phyloP scores from a whole-genome alignment of 2,888 invertebrate species.

The Gonocerus acuteangulatus region DNA sequence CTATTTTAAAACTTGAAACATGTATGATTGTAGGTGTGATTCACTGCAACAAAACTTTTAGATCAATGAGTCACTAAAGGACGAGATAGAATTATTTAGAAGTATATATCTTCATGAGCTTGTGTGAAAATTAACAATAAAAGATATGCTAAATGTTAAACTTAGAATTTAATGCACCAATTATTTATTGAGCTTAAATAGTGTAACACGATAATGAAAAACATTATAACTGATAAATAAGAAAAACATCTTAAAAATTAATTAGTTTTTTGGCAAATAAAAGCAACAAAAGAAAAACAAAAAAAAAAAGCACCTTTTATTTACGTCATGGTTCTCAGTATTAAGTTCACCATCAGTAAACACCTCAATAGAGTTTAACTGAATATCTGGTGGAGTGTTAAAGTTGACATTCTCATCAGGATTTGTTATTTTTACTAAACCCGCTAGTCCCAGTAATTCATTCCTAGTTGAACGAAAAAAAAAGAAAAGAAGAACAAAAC shows the following conservation, averaged over 20 bases:
- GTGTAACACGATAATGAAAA: too few relatives aligned
- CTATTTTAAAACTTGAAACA: too few relatives aligned
- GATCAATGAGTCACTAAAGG: too few relatives aligned
- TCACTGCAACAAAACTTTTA: too few relatives aligned
- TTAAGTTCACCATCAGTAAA: slow-evolving; percentile 37
- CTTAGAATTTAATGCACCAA: too few relatives aligned
- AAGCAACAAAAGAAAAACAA: neutral
- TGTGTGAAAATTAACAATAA: too few relatives aligned
- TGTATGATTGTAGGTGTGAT: too few relatives aligned
- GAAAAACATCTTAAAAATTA: neutral
- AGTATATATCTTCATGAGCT: too few relatives aligned
- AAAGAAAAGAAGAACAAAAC: slow-evolving; percentile 10
- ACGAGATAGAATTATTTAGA: too few relatives aligned
- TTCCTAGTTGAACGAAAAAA: slow-evolving; percentile 45
- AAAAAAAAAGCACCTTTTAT: slow-evolving; percentile 44
- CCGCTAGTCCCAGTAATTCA: slow-evolving; percentile 62
- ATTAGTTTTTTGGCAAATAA: neutral
- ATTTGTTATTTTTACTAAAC: slow-evolving; percentile 64
- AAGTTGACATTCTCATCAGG: slow-evolving; percentile 54
- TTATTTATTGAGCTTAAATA: neutral
- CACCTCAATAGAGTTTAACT: slow-evolving; percentile 34
- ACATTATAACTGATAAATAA: too few relatives aligned
- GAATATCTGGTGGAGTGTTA: slow-evolving; percentile 30
- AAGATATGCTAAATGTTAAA: too few relatives aligned
- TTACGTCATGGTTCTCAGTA: slow-evolving; percentile 41